Percentiles rank a stretch among this genome's conserved stretches.
Conservation (phyloP, 1,140 invertebrate species). For the Diachasmimorpha longicaudata region DNA sequence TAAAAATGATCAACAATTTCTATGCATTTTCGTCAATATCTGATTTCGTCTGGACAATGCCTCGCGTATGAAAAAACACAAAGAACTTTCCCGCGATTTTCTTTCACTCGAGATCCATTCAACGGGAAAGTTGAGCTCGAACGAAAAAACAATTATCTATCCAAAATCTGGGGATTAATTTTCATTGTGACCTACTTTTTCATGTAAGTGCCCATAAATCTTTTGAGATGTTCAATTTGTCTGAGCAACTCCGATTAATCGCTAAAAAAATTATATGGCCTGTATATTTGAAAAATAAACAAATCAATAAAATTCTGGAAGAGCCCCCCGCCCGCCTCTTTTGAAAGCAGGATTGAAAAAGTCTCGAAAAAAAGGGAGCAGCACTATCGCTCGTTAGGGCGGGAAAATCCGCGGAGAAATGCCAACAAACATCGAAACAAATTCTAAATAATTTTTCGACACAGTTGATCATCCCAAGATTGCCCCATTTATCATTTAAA, state of each 20-base stretch:
- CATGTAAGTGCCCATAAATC: too few species aligned
- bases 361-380: not conserved
- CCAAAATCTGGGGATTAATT: not conserved
- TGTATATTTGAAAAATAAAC: too few species aligned
- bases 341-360: not conserved
- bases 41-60: not conserved
- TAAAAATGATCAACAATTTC: too few species aligned
- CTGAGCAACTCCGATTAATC: too few species aligned
- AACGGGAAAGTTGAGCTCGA: not conserved
- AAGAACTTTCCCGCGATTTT: not conserved
- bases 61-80: not conserved
- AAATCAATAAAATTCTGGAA: too few species aligned
- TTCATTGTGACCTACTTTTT: not conserved
- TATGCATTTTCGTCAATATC: too few species aligned
- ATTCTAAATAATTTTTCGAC: not conserved
- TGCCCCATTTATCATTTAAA: too few species aligned
- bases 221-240: too few species aligned
- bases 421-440: not conserved
- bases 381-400: not conserved
- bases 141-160: not conserved
- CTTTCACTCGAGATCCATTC: not conserved
- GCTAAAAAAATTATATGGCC: too few species aligned
- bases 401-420: not conserved
- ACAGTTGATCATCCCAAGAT: too few species aligned
- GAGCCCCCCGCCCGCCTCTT: too few species aligned